Evolutionary conservation across 2,113 vertebrate species (phyloP), one percentile per base, ranked within the genome.

Genomic region (Coryphaenoides rupestris): DNA sequence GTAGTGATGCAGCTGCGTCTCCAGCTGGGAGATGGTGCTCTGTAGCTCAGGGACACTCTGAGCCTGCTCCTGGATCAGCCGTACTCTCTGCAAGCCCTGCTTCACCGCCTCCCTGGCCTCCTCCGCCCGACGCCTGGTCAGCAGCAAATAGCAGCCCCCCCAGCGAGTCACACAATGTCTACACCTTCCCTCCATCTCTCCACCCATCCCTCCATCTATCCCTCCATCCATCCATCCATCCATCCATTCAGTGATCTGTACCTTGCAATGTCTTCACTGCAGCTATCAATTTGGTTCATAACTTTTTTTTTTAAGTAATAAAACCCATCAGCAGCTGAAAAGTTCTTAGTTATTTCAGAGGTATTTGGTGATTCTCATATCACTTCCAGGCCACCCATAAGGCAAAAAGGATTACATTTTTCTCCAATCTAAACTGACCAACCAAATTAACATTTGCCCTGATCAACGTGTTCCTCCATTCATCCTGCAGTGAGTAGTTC

Each of bases 41-140:
- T 85, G 81, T 16, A 91, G 83, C 23, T 79, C 72, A 0, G 83
- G 86, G 21, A 90, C 84, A 21, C 70, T 73, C 24, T 76, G 72
- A 4, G 89, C 91, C 72, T 80, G 72, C 15, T 82, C 82, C 86
- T 92, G 87, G 66, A 92, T 85, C 71, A 81, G 52, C 65, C 69
- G 81, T 17, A 92, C 90, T 64, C 78, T 78, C 65, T 87, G 65
- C 1, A 92, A 66, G 0, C 87, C 90, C 16, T 72, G 21, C 3
- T 80, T 85, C 47, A 92, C 83, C 16, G 89, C 87, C 46, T 84
- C 74, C 24, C 89, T 83, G 13, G 87, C 91, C 57, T 90, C 87
- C 70, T 91, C 88, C 0, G 90, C 86, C 33, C 84, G 79, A 66
- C 72, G 83, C 83, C 88, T 91, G 74, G 22, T 1, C 50, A 58